Conservation (phyloP, 2,888 invertebrate genomes). For the Tethea ocularis region DNA sequence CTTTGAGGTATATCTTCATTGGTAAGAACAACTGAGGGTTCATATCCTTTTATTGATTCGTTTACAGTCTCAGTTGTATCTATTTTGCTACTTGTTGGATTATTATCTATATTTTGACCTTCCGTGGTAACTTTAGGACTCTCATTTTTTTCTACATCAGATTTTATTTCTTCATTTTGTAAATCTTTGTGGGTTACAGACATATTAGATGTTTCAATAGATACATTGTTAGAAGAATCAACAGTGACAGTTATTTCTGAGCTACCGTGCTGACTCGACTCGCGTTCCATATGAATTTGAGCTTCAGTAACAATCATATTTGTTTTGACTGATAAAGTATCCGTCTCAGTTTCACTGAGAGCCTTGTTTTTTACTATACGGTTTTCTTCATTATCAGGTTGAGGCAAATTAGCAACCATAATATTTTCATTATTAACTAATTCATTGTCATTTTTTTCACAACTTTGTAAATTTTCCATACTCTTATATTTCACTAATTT, state of each 20-base stretch:
- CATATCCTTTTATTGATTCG: background rate
- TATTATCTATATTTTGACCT: constrained; percentile 16
- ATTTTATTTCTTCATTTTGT: constrained; percentile 43
- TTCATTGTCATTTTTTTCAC: constrained; percentile 47
- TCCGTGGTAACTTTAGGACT: constrained; percentile 26
- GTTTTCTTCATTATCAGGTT: constrained; percentile 48
- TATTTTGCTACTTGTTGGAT: constrained; percentile 11
- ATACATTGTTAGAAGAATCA: constrained; percentile 75
- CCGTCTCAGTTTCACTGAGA: constrained; percentile 77
- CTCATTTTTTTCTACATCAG: constrained; percentile 32
- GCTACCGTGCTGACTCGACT: constrained; percentile 69
- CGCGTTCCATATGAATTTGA: constrained; percentile 78
- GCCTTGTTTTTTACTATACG: constrained; percentile 55
- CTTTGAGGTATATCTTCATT: background rate
- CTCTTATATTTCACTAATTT: constrained; percentile 75
- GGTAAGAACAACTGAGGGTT: background rate
- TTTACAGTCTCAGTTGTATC: background rate
- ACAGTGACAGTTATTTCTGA: constrained; percentile 74
- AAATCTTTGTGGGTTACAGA: constrained; percentile 64
- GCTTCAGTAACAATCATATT: constrained; percentile 81
- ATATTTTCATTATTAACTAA: constrained; percentile 32
- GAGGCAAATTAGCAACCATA: constrained; percentile 47
- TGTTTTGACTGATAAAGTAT: constrained; percentile 75
- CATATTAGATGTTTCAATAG: constrained; percentile 71
- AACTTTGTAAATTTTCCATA: constrained; percentile 40